These are phyloP conservation scores for Drosophila birchii DNA, from an alignment of 2,888 invertebrate species.

Conservation along the genomic window DNA sequence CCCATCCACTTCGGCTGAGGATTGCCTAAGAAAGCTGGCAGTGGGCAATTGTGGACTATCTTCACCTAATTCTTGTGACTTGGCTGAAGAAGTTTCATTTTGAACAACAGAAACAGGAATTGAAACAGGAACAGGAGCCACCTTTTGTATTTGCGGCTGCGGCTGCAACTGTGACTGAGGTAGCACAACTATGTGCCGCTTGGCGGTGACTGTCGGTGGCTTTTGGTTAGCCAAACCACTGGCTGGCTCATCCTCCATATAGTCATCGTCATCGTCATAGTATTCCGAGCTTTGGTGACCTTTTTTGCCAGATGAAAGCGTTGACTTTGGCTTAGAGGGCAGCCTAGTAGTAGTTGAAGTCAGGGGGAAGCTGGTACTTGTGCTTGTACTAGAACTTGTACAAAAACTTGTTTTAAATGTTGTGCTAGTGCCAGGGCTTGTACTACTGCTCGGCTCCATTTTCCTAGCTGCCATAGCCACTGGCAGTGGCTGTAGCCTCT, in stretches of 20 bases:
- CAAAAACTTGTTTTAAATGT: not conserved
- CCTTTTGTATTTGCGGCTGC: not conserved
- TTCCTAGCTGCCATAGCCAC: not conserved
- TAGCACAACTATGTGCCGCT: conserved; percentile 3
- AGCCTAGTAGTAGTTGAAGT: not conserved
- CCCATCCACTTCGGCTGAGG: not conserved
- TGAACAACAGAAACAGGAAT: not conserved
- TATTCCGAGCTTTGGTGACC: conserved; percentile 14
- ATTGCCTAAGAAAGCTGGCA: not conserved
- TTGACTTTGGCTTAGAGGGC: not conserved
- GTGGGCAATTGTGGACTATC: not conserved
- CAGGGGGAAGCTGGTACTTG: not conserved
- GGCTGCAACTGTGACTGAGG: conserved; percentile 4
- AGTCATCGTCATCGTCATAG: conserved; percentile 38
- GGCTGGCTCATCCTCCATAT: conserved; percentile 27
- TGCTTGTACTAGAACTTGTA: not conserved
- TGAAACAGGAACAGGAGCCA: not conserved
- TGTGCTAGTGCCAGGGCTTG: not conserved
- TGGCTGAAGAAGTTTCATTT: too few relatives aligned
- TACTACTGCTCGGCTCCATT: not conserved
- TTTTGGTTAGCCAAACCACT: conserved; percentile 11
- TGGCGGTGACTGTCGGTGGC: conserved; percentile 5
- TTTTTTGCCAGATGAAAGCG: not conserved
- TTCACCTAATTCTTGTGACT: not conserved
- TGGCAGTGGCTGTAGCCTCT: conserved; percentile 38